A percentile compares a stretch with the other conserved stretches of the same genome.
Evolutionary conservation across 53 echinoderm and acorn worm genomes (phyloP).

Genomic region (Astropecten irregularis): DNA sequence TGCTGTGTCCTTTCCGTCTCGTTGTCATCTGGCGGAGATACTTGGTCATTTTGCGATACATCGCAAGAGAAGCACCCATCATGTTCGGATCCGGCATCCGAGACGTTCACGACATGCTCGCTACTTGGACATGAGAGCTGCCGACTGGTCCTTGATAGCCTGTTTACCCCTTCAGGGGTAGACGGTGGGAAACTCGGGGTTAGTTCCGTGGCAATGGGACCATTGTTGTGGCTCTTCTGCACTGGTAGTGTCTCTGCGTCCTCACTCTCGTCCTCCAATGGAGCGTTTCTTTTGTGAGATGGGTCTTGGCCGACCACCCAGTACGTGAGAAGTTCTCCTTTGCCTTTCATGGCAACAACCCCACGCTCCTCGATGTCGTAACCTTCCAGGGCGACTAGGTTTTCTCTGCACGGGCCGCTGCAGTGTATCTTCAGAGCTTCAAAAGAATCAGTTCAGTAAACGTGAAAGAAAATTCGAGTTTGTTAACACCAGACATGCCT

Average conservation of each 20-base stretch:
- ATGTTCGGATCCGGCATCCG: constrained; percentile 12
- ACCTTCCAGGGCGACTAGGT: constrained; percentile 71
- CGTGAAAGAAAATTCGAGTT: too few species aligned
- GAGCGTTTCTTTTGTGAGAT: constrained; percentile 52
- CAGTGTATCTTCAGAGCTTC: constrained; percentile 94
- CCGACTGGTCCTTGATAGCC: constrained; percentile 1
- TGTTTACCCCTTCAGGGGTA: neutral
- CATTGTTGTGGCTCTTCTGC: constrained; percentile 15
- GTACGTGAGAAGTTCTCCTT: constrained; percentile 90
- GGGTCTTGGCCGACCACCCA: constrained; percentile 88
- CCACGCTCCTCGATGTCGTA: constrained; percentile 78
- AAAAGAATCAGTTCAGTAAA: too few species aligned
- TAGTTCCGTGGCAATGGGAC: neutral
- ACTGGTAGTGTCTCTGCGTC: neutral
- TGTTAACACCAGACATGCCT: too few species aligned
- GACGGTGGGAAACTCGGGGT: constrained; percentile 23
- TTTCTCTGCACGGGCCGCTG: constrained; percentile 70
- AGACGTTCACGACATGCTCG: neutral
- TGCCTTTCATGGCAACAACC: constrained; percentile 91
- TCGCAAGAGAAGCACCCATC: constrained; percentile 11
- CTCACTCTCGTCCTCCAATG: constrained; percentile 15
- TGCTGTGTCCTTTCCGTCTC: neutral
- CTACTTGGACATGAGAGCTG: constrained; percentile 1
- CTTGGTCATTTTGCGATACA: constrained; percentile 6
- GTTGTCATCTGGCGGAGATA: neutral